Conservation (phyloP, 2,888 invertebrate species). For the Andrena camellia region DNA sequence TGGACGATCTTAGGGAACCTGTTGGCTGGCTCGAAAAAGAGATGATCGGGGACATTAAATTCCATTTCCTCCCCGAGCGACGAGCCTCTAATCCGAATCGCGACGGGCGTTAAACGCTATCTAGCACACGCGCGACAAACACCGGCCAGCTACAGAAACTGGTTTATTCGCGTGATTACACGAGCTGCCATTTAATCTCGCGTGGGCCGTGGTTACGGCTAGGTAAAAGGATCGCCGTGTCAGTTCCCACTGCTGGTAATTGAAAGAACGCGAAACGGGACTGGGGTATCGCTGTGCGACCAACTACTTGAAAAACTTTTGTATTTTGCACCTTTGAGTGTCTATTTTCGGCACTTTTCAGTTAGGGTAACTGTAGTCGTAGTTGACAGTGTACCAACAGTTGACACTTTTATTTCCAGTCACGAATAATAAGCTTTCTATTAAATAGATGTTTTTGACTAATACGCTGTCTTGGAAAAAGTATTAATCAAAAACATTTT, state of each 20-base stretch:
- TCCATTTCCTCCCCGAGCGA: neutral
- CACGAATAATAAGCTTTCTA: no score
- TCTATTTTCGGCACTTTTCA: neutral
- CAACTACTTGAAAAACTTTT: neutral
- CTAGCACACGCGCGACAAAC: slow-evolving; percentile 13
- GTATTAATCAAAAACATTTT: no score
- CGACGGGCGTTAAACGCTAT: slow-evolving; percentile 20
- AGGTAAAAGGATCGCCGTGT: slow-evolving; percentile 55
- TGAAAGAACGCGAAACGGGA: slow-evolving; percentile 12
- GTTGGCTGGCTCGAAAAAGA: no score
- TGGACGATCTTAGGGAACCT: no score
- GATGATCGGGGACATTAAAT: neutral
- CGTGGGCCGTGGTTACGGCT: slow-evolving; percentile 43
- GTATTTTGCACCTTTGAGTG: neutral
- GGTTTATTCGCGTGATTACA: slow-evolving; percentile 54
- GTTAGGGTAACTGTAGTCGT: no score
- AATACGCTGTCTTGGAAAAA: no score
- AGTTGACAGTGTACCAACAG: no score
- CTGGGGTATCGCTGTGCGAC: neutral
- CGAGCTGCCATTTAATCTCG: slow-evolving; percentile 52
- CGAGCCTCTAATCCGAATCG: slow-evolving; percentile 1
- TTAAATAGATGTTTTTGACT: no score
- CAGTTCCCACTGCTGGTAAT: slow-evolving; percentile 13
- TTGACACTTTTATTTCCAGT: no score
- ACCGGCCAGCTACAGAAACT: slow-evolving; percentile 32